Base-by-base conservation (phyloP, 2,113 vertebrate species). In the Nerophis ophidion region DNA sequence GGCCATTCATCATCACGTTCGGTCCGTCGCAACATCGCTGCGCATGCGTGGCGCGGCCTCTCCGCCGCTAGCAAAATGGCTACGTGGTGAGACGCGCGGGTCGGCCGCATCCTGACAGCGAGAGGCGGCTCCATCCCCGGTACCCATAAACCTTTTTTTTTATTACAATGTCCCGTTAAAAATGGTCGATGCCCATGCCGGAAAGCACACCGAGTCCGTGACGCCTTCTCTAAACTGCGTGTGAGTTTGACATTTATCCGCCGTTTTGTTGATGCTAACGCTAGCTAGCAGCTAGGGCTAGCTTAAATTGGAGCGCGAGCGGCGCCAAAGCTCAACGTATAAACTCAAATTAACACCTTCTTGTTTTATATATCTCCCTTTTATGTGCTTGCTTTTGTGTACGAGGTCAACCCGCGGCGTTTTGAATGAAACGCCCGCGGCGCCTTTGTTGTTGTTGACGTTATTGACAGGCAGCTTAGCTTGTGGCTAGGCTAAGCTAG, bases 151-250 rank as follows among this genome's bases (percentile, higher is more conserved):
- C 81, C 81, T 26, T 26, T 26, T 26, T n/a, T 26, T 26, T 26
- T 26, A 76, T 70, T 73, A 70, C 48, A 65, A 57, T 60, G 70
- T 77, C 72, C 74, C 70, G 75, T 83, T 87, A 89, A 87, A 84
- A 4, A 91, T 91, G 90, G 64, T 89, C 76, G 71, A 86, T 82
- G 79, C 80, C 65, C 72, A 75, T 71, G 71, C 76, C 15, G 75
- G 80, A 71, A 77, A 77, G 61, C 74, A 80, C n/a, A 65, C 51
- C 5, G 68, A 84, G 77, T 81, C 64, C 16, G 63, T 68, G 77
- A 48, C 67, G 70, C 70, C 79, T 69, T 67, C 55, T 64, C 48
- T 57, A 60, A 87, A 79, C 78, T 15, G 51, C 63, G 49, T 54
- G 89, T 89, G 84, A 81, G 87, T 86, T 26, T 7, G 55, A 46